Base-by-base conservation (phyloP, 2,113 vertebrate species). In the Theristicus caerulescens region DNA sequence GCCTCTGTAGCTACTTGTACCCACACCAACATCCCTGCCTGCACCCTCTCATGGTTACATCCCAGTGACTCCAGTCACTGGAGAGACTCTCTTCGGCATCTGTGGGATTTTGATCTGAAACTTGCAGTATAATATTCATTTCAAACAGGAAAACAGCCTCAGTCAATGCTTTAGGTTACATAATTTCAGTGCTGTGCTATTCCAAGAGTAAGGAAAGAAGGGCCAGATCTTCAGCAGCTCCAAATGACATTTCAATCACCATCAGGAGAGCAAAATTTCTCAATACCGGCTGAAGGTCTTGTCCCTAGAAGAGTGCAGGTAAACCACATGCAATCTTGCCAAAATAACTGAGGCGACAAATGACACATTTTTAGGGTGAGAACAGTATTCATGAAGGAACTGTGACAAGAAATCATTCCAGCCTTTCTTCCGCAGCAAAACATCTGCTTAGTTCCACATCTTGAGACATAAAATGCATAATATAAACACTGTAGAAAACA, bases 401-500 rank as follows among this genome's bases (percentile, higher is more conserved):
- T 26, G 52, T 93, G 88, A 92, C 82, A 96, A 47, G 64, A 52
- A 85, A 73, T 78, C 25, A 84, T 74, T 94, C 65, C 79, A 78
- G 59, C n/a, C 40, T 78, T 88, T 96, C 86, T 69, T 76, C 89
- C 31, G 21, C 31, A 74, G 49, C 67, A 92, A 91, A 96, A 87
- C 27, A 83, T 90, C 94, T 93, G 52, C 86, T 95, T 90, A 94
- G 22, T 82, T 94, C n/a, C 44, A 84, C 44, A 72, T 81, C 80
- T 71, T 76, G 47, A 74, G 77, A 85, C 73, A 87, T 66, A 88
- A 96, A 97, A 95, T 47, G 57, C 7, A 31, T 83, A 89, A 96
- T 17, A 64, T 71, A 94, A 96, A 88, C 3, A 4, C 42, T 67
- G 65, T 26, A 55, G 46, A 69, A 97, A 92, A 81, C 57, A 66